These are phyloP conservation scores for Diorhabda elongata DNA, from an alignment of 1,140 invertebrate species.

Conservation along the genomic window DNA sequence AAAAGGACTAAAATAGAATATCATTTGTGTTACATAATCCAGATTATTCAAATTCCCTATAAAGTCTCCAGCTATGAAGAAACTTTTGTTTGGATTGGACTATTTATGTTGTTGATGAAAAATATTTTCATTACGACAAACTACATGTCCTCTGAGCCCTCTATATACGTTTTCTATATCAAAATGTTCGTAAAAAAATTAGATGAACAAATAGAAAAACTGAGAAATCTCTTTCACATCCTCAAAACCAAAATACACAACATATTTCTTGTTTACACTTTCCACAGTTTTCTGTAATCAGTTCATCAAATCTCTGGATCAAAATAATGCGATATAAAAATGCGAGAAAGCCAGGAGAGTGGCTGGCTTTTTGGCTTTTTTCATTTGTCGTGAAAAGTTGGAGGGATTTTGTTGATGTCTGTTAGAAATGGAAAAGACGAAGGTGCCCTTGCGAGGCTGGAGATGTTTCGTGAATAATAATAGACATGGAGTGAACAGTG, in stretches of 20 bases:
- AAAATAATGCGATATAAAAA: conserved; percentile 13
- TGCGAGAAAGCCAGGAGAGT: conserved; percentile 3
- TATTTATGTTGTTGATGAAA: too few species aligned
- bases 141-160: too few species aligned
- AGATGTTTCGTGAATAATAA: background rate
- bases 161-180: too few species aligned
- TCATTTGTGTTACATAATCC: too few species aligned
- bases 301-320: conserved; percentile 12
- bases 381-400: conserved; percentile 7
- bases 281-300: conserved; percentile 5
- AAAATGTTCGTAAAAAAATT: background rate
- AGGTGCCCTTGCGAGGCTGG: background rate
- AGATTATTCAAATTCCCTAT: too few species aligned
- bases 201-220: background rate
- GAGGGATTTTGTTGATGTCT: conserved; percentile 9
- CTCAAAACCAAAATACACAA: background rate
- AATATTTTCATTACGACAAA: too few species aligned
- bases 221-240: background rate
- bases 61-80: too few species aligned
- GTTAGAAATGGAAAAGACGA: background rate
- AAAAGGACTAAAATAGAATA: too few species aligned
- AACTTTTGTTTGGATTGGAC: too few species aligned
- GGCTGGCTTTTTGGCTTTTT: conserved; percentile 5
- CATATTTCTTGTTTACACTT: conserved; percentile 7
- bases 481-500: conserved; percentile 2